Evolutionary conservation across 2,888 invertebrate genomes (phyloP).

Genomic region (Apoda limacodes): DNA sequence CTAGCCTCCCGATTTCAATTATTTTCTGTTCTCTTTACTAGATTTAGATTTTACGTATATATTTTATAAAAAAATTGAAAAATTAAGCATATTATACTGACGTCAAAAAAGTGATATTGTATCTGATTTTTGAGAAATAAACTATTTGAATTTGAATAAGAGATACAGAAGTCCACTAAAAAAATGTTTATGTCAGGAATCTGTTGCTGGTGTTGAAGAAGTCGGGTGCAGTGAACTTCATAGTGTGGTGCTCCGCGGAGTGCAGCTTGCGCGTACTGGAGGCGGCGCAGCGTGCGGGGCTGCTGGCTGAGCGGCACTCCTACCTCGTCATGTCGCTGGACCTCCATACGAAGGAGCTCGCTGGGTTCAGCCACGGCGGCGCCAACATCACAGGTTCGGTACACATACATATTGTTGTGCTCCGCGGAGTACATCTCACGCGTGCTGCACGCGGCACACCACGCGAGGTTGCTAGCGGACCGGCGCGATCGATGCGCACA

Average conservation of each 20-base stretch:
- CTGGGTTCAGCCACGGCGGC: constrained; percentile 48
- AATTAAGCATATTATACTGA: too few species aligned
- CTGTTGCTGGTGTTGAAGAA: constrained; percentile 49
- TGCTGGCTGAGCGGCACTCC: constrained; percentile 42
- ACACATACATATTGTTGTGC: too few species aligned
- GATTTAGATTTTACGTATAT: too few species aligned
- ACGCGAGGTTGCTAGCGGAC: constrained; percentile 8
- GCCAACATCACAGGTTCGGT: constrained; percentile 47
- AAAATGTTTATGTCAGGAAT: too few species aligned
- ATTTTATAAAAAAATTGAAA: too few species aligned
- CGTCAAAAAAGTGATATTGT: too few species aligned
- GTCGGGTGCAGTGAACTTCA: constrained; percentile 35
- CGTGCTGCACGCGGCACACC: constrained; percentile 21
- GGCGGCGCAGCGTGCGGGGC: constrained; percentile 55
- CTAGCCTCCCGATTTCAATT: too few species aligned
- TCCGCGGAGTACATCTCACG: constrained; percentile 22
- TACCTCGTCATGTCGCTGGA: constrained; percentile 44
- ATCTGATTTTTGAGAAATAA: too few species aligned
- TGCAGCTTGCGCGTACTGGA: constrained; percentile 44
- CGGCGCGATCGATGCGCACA: too few species aligned
- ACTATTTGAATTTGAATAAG: too few species aligned
- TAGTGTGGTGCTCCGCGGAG: constrained; percentile 42
- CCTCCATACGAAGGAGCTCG: constrained; percentile 39
- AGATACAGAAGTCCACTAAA: too few species aligned
- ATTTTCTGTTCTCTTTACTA: too few species aligned